Base-by-base conservation (phyloP, 2,888 invertebrate genomes). In the Eutolmus rufibarbis region DNA sequence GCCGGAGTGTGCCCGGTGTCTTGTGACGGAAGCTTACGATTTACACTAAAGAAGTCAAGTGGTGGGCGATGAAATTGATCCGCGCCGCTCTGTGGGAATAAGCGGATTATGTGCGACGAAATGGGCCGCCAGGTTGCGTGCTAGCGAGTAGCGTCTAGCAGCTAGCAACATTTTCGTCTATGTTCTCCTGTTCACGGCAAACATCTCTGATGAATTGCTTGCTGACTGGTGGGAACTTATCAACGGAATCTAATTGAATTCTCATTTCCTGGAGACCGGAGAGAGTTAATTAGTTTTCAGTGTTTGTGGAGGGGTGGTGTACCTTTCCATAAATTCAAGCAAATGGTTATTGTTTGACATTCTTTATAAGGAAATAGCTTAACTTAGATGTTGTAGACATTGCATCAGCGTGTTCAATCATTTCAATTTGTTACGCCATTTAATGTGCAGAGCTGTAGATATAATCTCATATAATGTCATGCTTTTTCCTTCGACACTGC, bases 11-110 rank as follows among this genome's bases (percentile, higher is more conserved):
- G 76, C 31, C 31, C 37, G 19, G 16, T 16, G 37, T 40, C n/a
- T 40, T 28, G 16, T 34, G 31, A 16, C 51, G 28, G 31, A 34
- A 56, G 51, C 51, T 56, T 81, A n/a, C 31, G 81, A 31, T 56
- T 81, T 81, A n/a, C 51, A 56, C 23, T 51, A 51, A 81, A 34
- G 23, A n/a, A 51, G 51, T 81, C 66, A 23, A 28, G 66, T 66
- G 28, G 81, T 81, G 81, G 81, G 81, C 81, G 81, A 51, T 46
- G 81, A 81, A 81, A 81, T 51, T 51, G 81, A 56, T 81, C 56
- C 46, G 23, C 19, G 23, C 66, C 66, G 12, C 23, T 28, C 66
- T 12, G 66, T 66, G 66, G 28, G 23, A 66, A 66, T 66, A 66
- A 66, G 66, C 66, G 66, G 66, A 66, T 66, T 66, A 66, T 28